phyloP scores from a whole-genome alignment of 2,888 invertebrate genomes.

The Dioctria linearis region DNA sequence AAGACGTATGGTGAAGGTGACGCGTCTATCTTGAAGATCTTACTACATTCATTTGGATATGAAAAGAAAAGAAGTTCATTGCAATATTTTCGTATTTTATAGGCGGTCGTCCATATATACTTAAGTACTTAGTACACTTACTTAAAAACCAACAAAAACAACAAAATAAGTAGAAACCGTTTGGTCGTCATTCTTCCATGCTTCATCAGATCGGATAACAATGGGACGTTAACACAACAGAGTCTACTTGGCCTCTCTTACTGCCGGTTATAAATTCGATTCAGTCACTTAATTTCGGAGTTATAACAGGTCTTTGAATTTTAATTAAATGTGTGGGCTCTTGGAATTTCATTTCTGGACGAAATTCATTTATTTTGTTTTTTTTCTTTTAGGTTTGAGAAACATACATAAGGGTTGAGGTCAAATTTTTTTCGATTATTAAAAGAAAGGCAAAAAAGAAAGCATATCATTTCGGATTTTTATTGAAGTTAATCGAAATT shows the following conservation, averaged over 20 bases:
- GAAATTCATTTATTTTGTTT: too few relatives aligned
- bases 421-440: too few relatives aligned
- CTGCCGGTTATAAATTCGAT: background rate
- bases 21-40: background rate
- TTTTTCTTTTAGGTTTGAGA: too few relatives aligned
- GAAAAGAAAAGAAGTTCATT: too few relatives aligned
- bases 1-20: conserved; percentile 4
- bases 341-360: background rate
- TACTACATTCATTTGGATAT: background rate
- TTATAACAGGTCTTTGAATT: background rate
- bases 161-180: background rate
- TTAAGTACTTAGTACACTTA: too few relatives aligned
- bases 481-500: too few relatives aligned
- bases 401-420: too few relatives aligned
- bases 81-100: background rate
- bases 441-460: too few relatives aligned
- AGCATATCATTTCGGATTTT: too few relatives aligned
- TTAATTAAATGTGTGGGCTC: conserved; percentile 30
- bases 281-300: background rate
- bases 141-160: too few relatives aligned
- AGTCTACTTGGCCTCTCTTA: background rate
- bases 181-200: background rate
- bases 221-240: conserved; percentile 29
- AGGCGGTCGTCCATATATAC: background rate
- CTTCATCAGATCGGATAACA: conserved; percentile 20